phyloP scores from a whole-genome alignment of 64 coral and sea anemone genomes.

The Exaiptasia diaphana region DNA sequence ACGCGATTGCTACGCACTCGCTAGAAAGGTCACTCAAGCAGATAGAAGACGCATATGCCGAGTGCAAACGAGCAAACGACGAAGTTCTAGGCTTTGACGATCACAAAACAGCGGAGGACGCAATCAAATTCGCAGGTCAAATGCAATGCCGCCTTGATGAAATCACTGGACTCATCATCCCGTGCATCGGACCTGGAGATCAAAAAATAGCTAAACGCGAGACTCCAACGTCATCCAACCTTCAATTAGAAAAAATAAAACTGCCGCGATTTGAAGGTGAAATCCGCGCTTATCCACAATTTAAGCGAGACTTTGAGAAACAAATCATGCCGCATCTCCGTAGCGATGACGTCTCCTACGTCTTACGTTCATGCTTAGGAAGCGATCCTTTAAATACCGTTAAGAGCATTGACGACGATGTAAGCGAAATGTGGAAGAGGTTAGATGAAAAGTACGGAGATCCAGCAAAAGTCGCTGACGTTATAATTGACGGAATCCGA shows the following conservation, averaged over 20 bases:
- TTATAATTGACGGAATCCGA: conserved; percentile 25
- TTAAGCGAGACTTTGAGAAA: conserved; percentile 57
- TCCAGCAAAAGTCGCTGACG: conserved; percentile 42
- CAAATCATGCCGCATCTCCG: conserved; percentile 38
- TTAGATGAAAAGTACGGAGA: conserved; percentile 36
- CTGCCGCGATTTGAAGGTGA: conserved; percentile 42
- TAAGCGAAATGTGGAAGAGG: conserved; percentile 32
- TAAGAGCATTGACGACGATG: conserved; percentile 32
- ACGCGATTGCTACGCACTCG: neutral
- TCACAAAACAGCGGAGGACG: conserved; percentile 15
- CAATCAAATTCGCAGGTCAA: conserved; percentile 34
- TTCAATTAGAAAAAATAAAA: conserved; percentile 43
- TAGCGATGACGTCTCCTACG: conserved; percentile 12
- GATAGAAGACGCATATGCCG: conserved; percentile 10
- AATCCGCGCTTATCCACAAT: conserved; percentile 32
- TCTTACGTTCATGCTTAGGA: conserved; percentile 28
- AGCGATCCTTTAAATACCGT: neutral
- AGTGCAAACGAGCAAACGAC: conserved; percentile 30
- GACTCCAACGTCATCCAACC: conserved; percentile 1
- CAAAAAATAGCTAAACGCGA: neutral
- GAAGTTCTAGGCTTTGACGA: conserved; percentile 11
- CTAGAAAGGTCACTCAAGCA: neutral
- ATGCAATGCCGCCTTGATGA: conserved; percentile 8
- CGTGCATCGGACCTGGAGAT: conserved; percentile 11
- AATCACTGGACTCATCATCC: conserved; percentile 18